Evolutionary conservation across 2,113 vertebrate species (phyloP).

Genomic region (Sus scrofa): DNA sequence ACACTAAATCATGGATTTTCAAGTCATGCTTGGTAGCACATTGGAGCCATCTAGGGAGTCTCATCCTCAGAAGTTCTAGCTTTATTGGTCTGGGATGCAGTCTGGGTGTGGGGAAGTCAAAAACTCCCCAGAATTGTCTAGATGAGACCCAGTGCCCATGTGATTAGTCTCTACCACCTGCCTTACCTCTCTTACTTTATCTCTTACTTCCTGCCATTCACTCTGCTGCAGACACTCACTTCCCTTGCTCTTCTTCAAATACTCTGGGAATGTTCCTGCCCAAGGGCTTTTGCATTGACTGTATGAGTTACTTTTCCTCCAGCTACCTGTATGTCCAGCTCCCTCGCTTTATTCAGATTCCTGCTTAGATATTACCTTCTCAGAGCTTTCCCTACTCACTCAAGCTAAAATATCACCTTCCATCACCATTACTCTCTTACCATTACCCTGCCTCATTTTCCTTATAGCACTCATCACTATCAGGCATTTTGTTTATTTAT

Average conservation of each 20-base stretch:
- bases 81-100: constrained; percentile 35
- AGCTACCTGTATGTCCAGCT: neutral
- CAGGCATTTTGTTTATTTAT: constrained; percentile 26
- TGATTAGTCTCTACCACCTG: neutral
- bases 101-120: neutral
- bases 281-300: neutral
- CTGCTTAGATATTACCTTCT: constrained; percentile 15
- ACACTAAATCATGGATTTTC: neutral
- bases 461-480: neutral
- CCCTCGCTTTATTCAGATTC: constrained; percentile 14
- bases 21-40: neutral
- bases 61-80: constrained; percentile 14
- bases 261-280: neutral
- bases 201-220: neutral
- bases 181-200: neutral
- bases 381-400: neutral
- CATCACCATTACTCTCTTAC: neutral
- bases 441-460: constrained; percentile 36
- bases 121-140: neutral
- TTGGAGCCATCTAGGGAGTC: neutral
- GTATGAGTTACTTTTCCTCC: neutral
- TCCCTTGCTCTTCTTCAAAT: neutral
- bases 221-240: neutral
- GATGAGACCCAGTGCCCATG: neutral
- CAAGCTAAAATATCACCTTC: constrained; percentile 3